A percentile compares a stretch with the other conserved stretches of the same genome.
Evolutionary conservation across 2,113 vertebrate species (phyloP).

Genomic region (Lontra canadensis): DNA sequence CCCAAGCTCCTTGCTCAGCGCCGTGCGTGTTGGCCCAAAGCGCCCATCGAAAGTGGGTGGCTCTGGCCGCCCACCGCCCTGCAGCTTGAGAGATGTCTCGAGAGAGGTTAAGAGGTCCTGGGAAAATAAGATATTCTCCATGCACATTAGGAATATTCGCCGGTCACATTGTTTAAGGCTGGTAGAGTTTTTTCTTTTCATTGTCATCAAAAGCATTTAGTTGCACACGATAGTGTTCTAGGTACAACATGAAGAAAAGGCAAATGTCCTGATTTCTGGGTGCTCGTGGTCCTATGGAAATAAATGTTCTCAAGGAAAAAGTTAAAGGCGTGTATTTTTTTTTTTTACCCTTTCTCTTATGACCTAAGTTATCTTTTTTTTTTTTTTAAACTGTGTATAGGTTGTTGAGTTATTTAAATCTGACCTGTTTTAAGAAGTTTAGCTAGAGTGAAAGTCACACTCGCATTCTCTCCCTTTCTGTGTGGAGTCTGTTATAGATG

Average conservation of each 20-base stretch:
- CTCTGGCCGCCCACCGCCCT: too few relatives aligned
- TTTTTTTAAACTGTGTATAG: neutral
- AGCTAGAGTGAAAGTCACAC: neutral
- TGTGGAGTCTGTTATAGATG: neutral
- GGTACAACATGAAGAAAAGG: neutral
- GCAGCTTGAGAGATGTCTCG: neutral
- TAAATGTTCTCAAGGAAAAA: neutral
- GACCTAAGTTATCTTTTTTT: neutral
- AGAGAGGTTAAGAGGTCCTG: neutral
- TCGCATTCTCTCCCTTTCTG: neutral
- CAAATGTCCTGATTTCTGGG: neutral
- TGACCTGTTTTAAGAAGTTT: slow-evolving; percentile 19
- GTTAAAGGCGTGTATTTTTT: neutral
- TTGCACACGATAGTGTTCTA: neutral
- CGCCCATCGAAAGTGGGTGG: neutral
- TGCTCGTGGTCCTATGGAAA: neutral
- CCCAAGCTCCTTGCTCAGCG: neutral
- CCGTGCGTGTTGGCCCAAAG: neutral
- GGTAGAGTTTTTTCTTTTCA: neutral
- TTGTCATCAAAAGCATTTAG: neutral
- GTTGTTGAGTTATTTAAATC: slow-evolving; percentile 32
- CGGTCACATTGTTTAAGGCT: neutral
- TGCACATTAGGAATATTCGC: neutral
- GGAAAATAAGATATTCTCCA: neutral
- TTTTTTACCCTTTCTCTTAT: neutral